Conservation (phyloP, 2,888 invertebrate genomes). For the Lasioglossum vierecki region DNA sequence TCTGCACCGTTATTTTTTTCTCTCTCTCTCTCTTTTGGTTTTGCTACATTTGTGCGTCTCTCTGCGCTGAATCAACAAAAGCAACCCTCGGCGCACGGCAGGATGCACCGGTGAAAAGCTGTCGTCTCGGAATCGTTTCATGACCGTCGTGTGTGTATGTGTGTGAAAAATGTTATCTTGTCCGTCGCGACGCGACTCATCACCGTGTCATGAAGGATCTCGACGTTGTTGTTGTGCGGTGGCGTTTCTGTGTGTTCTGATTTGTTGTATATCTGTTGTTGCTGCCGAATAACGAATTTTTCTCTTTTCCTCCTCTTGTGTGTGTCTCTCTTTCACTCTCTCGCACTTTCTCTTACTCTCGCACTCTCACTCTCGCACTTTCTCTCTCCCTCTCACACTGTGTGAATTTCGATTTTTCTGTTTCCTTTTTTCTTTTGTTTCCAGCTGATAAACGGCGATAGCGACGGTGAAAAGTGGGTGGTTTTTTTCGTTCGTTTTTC, state of each 20-base stretch:
- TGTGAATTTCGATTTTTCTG: not conserved
- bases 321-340: not conserved
- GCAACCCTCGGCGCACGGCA: slow-evolving; percentile 80
- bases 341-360: not conserved
- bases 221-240: slow-evolving; percentile 71
- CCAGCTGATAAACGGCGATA: slow-evolving; percentile 62
- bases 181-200: slow-evolving; percentile 18
- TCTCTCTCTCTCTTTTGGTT: not conserved
- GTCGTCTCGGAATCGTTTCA: slow-evolving; percentile 78
- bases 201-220: slow-evolving; percentile 77
- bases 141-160: slow-evolving; percentile 37
- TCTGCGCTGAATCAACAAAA: slow-evolving; percentile 59
- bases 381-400: not conserved
- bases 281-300: slow-evolving; percentile 56
- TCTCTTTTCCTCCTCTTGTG: not conserved
- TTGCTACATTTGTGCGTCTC: not conserved
- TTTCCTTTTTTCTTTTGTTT: slow-evolving; percentile 25
- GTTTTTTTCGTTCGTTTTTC: slow-evolving; percentile 32
- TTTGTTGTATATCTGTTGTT: slow-evolving; percentile 56
- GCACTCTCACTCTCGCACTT: not conserved
- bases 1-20: no score
- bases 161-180: slow-evolving; percentile 34
- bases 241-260: slow-evolving; percentile 1
- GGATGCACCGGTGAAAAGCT: slow-evolving; percentile 79
- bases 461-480: slow-evolving; percentile 63